phyloP scores from a whole-genome alignment of 2,888 invertebrate genomes.

The Rhodophaea formosa region DNA sequence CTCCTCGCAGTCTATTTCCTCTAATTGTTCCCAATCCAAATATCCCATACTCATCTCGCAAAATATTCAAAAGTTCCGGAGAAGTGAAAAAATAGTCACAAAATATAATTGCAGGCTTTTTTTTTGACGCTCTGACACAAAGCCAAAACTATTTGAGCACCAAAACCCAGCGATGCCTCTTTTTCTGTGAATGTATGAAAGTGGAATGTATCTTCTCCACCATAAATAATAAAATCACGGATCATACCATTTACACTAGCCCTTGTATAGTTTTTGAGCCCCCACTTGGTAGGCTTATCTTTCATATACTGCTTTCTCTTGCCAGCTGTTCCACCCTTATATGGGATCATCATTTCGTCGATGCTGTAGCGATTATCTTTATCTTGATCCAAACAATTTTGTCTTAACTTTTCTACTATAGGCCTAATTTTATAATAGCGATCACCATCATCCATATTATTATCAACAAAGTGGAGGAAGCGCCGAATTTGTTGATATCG shows the following conservation, averaged over 20 bases:
- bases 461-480: slow-evolving; percentile 38
- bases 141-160: slow-evolving; percentile 36
- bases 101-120: not conserved
- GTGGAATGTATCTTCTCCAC: slow-evolving; percentile 39
- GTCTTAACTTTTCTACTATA: slow-evolving; percentile 32
- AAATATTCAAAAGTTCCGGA: not conserved
- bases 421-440: slow-evolving; percentile 37
- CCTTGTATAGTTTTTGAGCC: not conserved
- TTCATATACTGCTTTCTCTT: too few species aligned
- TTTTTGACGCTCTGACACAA: slow-evolving; percentile 23
- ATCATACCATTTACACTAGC: slow-evolving; percentile 36
- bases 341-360: not conserved
- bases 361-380: not conserved
- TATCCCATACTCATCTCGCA: not conserved
- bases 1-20: not conserved
- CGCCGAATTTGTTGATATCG: slow-evolving; percentile 35
- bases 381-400: slow-evolving; percentile 29
- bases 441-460: slow-evolving; percentile 31
- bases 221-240: slow-evolving; percentile 42
- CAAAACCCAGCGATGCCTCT: slow-evolving; percentile 34
- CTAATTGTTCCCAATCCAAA: not conserved
- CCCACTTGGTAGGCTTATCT: not conserved
- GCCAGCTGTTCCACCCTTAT: not conserved
- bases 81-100: slow-evolving; percentile 4
- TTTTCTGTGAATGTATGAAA: slow-evolving; percentile 30